A percentile compares a stretch with the other conserved stretches of the same genome.
Conservation (phyloP, 2,888 invertebrate species). For the Crepidodera aurea region DNA sequence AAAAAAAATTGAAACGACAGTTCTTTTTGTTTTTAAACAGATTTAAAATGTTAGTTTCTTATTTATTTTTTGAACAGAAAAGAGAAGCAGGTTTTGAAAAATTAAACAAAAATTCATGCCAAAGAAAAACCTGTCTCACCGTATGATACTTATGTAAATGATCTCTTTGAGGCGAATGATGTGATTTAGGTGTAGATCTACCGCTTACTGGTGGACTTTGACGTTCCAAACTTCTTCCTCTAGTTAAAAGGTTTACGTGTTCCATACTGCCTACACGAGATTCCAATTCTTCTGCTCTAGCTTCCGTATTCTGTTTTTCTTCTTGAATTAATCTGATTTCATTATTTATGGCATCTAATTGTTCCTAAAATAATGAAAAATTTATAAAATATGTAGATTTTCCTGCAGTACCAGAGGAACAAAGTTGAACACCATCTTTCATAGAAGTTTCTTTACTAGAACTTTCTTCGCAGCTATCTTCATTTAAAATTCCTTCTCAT, state of each 20-base stretch:
- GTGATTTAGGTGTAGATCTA: constrained; percentile 83
- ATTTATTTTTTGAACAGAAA: no score
- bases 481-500: constrained; percentile 26
- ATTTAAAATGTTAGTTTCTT: no score
- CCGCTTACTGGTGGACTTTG: constrained; percentile 89
- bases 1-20: no score
- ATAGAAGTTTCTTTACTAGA: constrained; percentile 17
- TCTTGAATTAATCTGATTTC: constrained; percentile 83
- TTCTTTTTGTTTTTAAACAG: no score
- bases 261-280: constrained; percentile 95
- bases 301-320: constrained; percentile 86
- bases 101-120: no score
- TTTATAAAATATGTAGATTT: no score
- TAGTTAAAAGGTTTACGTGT: constrained; percentile 85
- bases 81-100: no score
- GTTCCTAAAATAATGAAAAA: constrained; percentile 68
- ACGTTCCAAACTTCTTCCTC: constrained; percentile 74
- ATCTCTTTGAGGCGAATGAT: constrained; percentile 82
- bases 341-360: constrained; percentile 99
- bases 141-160: constrained; percentile 96
- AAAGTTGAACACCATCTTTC: neutral
- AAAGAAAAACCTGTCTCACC: constrained; percentile 66
- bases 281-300: constrained; percentile 96
- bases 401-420: neutral
- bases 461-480: constrained; percentile 25